Base-by-base conservation (phyloP, 2,113 vertebrate species). In the Leptocoma aspasia region DNA sequence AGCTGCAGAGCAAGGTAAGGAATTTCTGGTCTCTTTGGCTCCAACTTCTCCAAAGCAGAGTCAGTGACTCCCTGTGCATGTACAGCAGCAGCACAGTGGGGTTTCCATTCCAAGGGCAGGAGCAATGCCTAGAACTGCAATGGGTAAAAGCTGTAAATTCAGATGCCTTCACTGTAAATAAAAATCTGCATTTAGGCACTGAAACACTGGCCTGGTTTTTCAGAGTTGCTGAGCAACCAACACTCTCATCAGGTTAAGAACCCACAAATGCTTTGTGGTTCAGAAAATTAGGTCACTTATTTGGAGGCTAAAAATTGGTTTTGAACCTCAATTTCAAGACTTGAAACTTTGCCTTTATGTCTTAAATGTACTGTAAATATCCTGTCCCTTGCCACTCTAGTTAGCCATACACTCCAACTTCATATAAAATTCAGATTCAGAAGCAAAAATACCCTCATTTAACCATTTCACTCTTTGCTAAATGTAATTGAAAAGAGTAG, bases 401-500 rank as follows among this genome's bases (percentile, higher is more conserved):
- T 14, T 57, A 81, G 52, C 13, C 31, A 22, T 9, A 83, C 45
- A 41, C 54, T 66, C 76, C 52, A 66, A 14, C 1, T 5, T 42
- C 39, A 47, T 4, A 10, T 15, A 45, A 49, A 92, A 52, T 30
- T 77, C 11, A 12, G 31, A 65, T 63, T 61, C 78, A 80, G 75
- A 97, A 97, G 68, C 15, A 86, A 77, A 86, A 96, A 30, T 47
- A 19, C 3, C 49, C 18, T 96, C 50, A 63, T 66, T 97, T 97
- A 95, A 97, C 93, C 72, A 89, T 88, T 90, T 94, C 68, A 79
- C 63, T 77, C 64, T 93, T 98, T 97, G 93, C 68, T 95, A 93
- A 96, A 78, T 47, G 86, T 83, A 95, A 82, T 97, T 97, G 95
- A 96, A 97, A 96, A 89, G 84, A 94, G 72, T 21, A 82, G 87